Percentiles rank a stretch among this genome's conserved stretches.
These are phyloP conservation scores for Hemicrepidius hirtus DNA, from an alignment of 2,888 invertebrate species.

Conservation along the genomic window DNA sequence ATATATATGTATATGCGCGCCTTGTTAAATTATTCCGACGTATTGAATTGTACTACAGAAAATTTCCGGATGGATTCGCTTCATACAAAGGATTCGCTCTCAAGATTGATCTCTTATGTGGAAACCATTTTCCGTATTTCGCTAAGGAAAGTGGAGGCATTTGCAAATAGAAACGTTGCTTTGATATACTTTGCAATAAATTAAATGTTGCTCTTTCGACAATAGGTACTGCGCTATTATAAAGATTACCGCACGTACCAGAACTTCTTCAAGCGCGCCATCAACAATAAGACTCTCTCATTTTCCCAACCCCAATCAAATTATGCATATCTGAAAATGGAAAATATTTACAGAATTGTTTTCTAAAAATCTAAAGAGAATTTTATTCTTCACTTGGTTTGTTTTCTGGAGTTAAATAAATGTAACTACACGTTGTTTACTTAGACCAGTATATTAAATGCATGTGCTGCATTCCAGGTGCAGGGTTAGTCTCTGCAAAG, in stretches of 20 bases:
- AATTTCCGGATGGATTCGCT: slow-evolving; percentile 60
- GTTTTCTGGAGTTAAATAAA: slow-evolving; percentile 11
- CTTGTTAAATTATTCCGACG: slow-evolving; percentile 65
- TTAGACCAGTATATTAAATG: slow-evolving; percentile 19
- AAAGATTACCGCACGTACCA: slow-evolving; percentile 25
- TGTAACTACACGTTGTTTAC: slow-evolving; percentile 19
- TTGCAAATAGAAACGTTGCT: slow-evolving; percentile 49
- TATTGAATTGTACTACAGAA: slow-evolving; percentile 62
- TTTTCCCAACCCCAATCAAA: too few species aligned
- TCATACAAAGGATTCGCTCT: slow-evolving; percentile 56
- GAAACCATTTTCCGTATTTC: slow-evolving; percentile 54
- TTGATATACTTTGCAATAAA: slow-evolving; percentile 48
- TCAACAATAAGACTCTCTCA: not conserved
- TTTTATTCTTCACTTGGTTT: too few species aligned
- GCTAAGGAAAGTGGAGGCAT: slow-evolving; percentile 44
- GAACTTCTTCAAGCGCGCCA: not conserved
- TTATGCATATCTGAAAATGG: too few species aligned
- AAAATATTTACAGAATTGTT: too few species aligned
- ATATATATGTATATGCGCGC: slow-evolving; percentile 52
- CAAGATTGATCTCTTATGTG: slow-evolving; percentile 58
- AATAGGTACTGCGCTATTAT: slow-evolving; percentile 14
- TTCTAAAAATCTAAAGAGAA: too few species aligned
- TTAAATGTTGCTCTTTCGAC: slow-evolving; percentile 40
- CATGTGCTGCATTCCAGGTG: slow-evolving; percentile 21
- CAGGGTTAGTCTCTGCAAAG: slow-evolving; percentile 12